phyloP scores from a whole-genome alignment of 2,113 vertebrate genomes.

The Anarrhichthys ocellatus region DNA sequence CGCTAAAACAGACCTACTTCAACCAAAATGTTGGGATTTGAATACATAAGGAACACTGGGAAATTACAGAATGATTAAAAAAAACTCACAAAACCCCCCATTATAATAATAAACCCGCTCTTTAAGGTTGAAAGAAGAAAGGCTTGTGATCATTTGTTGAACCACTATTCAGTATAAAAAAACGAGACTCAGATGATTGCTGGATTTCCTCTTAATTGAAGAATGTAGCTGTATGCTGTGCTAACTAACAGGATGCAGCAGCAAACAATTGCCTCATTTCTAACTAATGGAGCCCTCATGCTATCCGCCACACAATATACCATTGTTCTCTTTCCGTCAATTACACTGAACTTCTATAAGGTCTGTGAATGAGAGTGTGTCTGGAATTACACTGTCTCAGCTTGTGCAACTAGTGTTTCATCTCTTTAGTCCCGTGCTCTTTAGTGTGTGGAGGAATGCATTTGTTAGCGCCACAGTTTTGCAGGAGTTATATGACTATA shows the following conservation, averaged over 20 bases:
- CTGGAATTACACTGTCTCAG: background rate
- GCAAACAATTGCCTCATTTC: conserved; percentile 21
- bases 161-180: background rate
- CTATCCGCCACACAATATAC: background rate
- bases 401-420: background rate
- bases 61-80: background rate
- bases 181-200: background rate
- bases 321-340: conserved; percentile 20
- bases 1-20: background rate
- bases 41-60: background rate
- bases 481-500: too few species aligned
- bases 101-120: background rate
- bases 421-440: too few species aligned
- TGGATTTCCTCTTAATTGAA: conserved; percentile 14
- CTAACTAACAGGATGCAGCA: conserved; percentile 3
- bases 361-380: background rate
- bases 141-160: background rate
- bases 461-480: too few species aligned
- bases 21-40: background rate
- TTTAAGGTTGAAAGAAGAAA: background rate
- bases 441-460: too few species aligned
- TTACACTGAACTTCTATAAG: background rate
- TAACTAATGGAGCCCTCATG: background rate
- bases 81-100: too few species aligned
- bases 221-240: conserved; percentile 5